phyloP scores from a whole-genome alignment of 1,140 invertebrate species.

The Drosophila grimshawi region DNA sequence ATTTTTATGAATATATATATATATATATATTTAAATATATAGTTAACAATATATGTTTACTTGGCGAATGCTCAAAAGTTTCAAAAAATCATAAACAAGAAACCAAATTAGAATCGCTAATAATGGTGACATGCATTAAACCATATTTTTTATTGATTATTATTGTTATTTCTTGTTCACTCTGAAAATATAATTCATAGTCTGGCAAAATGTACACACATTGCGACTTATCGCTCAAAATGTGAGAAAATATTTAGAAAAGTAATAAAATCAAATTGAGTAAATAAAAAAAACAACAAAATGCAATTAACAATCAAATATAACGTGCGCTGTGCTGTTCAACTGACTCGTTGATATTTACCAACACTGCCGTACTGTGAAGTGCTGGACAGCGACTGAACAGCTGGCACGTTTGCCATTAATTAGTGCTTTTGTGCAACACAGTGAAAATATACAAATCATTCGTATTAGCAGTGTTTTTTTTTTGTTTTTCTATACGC shows the following conservation, averaged over 20 bases:
- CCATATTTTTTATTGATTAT: not conserved
- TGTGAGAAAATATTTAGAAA: too few species aligned
- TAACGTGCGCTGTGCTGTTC: conserved; percentile 1
- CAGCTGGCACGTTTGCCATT: conserved; percentile 31
- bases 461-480: conserved; percentile 39
- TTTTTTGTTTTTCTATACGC: conserved; percentile 37
- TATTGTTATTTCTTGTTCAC: not conserved
- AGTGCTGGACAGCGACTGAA: conserved; percentile 36
- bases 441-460: conserved; percentile 53
- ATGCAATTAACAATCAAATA: conserved; percentile 4
- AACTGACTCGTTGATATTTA: not conserved
- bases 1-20: not conserved
- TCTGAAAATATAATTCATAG: too few species aligned
- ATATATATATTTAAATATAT: not conserved
- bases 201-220: too few species aligned
- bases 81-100: not conserved
- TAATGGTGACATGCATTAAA: not conserved
- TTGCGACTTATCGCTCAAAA: too few species aligned
- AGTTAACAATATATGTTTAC: not conserved
- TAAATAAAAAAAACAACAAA: not conserved
- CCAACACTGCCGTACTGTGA: not conserved
- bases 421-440: conserved; percentile 30
- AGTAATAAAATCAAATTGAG: not conserved
- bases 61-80: not conserved
- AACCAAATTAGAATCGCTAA: not conserved